Conservation (phyloP, 2,797 vertebrate species). For the Clarias laeviceps region DNA sequence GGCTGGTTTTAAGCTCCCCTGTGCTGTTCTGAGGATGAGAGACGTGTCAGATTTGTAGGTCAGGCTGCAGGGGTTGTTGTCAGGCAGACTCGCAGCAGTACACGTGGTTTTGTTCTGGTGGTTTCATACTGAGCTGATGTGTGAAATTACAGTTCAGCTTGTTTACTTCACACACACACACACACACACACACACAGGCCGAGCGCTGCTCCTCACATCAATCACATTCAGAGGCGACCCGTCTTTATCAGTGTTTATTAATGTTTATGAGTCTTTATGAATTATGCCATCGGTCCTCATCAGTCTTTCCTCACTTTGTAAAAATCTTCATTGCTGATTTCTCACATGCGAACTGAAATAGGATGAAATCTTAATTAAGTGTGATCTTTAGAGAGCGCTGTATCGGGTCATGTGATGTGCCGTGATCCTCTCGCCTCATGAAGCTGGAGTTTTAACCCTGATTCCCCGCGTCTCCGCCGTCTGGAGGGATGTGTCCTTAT, state of each 20-base stretch:
- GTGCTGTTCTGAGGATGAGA: constrained; percentile 73
- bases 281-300: background rate
- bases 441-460: constrained; percentile 73
- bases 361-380: constrained; percentile 72
- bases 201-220: background rate
- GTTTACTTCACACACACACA: constrained; percentile 23
- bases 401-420: constrained; percentile 57
- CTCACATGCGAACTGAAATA: constrained; percentile 39
- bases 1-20: constrained; percentile 72
- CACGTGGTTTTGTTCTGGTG: constrained; percentile 56
- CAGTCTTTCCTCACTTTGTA: background rate
- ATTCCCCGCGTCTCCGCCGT: constrained; percentile 65
- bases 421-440: constrained; percentile 54
- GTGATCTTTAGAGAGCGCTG: constrained; percentile 63
- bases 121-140: constrained; percentile 35
- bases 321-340: constrained; percentile 20
- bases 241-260: background rate
- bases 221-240: background rate
- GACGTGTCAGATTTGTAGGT: constrained; percentile 83
- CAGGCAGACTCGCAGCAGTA: constrained; percentile 71
- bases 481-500: constrained; percentile 73
- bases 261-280: no score
- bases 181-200: no score
- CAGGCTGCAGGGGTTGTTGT: constrained; percentile 78
- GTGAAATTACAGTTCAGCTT: constrained; percentile 44